Conservation (phyloP, 2,113 vertebrate species). For the Tor tambroides region DNA sequence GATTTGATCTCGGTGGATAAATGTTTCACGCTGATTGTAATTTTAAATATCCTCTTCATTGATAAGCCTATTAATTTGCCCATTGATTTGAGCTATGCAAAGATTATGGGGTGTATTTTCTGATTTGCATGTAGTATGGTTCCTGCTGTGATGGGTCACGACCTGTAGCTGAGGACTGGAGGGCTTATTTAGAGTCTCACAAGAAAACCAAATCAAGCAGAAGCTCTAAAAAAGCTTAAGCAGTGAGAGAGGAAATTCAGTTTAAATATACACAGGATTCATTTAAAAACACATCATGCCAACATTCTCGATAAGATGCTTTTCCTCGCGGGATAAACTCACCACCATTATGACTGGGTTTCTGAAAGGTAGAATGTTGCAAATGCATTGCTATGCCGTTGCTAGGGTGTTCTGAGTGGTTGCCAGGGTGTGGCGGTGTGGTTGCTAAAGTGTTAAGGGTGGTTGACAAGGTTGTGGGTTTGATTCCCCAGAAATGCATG, state of each 20-base stretch:
- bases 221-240: neutral
- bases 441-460: no score
- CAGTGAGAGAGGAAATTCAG: neutral
- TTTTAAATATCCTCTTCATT: neutral
- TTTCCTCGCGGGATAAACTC: neutral
- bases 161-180: neutral
- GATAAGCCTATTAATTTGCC: neutral
- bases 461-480: neutral
- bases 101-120: neutral
- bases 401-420: no score
- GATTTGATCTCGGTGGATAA: neutral
- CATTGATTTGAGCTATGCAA: neutral
- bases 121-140: neutral
- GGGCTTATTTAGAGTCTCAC: slow-evolving; percentile 11
- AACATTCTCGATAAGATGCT: neutral
- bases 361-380: neutral
- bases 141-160: neutral
- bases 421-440: no score
- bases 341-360: no score
- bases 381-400: neutral
- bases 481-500: neutral
- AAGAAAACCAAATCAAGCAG: neutral
- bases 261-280: neutral
- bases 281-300: neutral
- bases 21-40: neutral